phyloP scores from a whole-genome alignment of 2,113 vertebrate genomes.

The mouse (Mus musculus) region DNA sequence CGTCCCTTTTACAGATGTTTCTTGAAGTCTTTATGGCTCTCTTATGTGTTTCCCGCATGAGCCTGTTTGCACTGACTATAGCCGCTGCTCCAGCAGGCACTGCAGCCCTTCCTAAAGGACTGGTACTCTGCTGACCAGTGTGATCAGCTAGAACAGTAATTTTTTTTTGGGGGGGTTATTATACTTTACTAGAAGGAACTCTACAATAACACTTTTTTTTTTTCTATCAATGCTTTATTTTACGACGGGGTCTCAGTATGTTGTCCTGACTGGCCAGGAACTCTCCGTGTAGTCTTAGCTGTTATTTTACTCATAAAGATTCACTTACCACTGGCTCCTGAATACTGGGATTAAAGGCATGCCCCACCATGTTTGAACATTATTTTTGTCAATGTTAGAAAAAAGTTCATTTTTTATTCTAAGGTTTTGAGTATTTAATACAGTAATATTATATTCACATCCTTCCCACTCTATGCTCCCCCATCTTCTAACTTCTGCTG shows the following conservation, averaged over 20 bases:
- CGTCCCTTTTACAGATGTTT: not conserved
- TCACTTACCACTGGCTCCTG: not conserved
- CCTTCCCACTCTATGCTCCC: not conserved
- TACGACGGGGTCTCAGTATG: not conserved
- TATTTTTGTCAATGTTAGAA: not conserved
- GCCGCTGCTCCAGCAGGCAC: not conserved
- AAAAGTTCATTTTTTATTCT: not conserved
- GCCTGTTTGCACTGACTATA: not conserved
- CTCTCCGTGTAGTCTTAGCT: not conserved
- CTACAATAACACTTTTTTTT: not conserved
- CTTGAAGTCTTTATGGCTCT: not conserved
- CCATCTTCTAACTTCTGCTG: not conserved
- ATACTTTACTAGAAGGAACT: not conserved
- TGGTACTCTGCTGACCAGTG: slow-evolving; percentile 40
- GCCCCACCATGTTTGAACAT: no score
- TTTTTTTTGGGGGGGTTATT: not conserved
- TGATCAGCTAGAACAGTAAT: not conserved
- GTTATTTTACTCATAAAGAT: not conserved
- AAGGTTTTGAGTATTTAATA: not conserved
- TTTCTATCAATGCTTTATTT: not conserved
- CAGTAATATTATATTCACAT: not conserved
- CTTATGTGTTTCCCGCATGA: not conserved
- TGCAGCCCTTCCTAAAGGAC: not conserved
- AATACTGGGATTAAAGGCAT: not conserved
- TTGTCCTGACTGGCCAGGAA: not conserved